These are phyloP conservation scores for Caenorhabditis doughertyi DNA, from an alignment of 2,888 invertebrate species.

Conservation along the genomic window DNA sequence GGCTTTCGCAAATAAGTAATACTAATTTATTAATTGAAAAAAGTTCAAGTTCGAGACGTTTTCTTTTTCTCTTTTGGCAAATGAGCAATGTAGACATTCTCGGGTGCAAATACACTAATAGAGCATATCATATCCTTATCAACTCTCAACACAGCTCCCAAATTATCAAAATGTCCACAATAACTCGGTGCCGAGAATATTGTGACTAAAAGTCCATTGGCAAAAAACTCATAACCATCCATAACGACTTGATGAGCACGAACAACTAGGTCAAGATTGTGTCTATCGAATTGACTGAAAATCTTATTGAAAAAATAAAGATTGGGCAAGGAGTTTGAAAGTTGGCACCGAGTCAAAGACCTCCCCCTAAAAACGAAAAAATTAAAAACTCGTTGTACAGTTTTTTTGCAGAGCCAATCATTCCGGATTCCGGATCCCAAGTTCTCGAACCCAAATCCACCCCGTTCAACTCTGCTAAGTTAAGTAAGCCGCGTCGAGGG, in stretches of 20 bases:
- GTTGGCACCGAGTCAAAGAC: too few relatives aligned
- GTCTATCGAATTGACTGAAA: conserved; percentile 78
- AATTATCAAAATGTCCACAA: conserved; percentile 75
- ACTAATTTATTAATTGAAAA: not conserved
- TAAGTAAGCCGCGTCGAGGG: too few relatives aligned
- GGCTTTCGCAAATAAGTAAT: too few relatives aligned
- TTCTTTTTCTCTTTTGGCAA: not conserved
- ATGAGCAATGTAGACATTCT: not conserved
- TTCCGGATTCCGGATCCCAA: too few relatives aligned
- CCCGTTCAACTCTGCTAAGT: too few relatives aligned
- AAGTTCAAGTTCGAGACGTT: not conserved
- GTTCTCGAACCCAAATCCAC: too few relatives aligned
- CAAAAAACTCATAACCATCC: conserved; percentile 86
- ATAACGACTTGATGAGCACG: conserved; percentile 84
- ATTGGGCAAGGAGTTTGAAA: too few relatives aligned
- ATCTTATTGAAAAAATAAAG: too few relatives aligned
- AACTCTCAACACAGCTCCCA: conserved; percentile 76
- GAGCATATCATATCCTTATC: conserved; percentile 66
- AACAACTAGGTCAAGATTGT: conserved; percentile 76
- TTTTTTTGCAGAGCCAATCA: too few relatives aligned
- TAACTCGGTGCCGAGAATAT: conserved; percentile 72
- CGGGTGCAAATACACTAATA: not conserved
- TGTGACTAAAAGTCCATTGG: conserved; percentile 70
- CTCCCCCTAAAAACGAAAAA: too few relatives aligned
- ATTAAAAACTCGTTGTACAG: too few relatives aligned